Base-by-base conservation (phyloP, 2,113 vertebrate species). In the Ascaphus truei region DNA sequence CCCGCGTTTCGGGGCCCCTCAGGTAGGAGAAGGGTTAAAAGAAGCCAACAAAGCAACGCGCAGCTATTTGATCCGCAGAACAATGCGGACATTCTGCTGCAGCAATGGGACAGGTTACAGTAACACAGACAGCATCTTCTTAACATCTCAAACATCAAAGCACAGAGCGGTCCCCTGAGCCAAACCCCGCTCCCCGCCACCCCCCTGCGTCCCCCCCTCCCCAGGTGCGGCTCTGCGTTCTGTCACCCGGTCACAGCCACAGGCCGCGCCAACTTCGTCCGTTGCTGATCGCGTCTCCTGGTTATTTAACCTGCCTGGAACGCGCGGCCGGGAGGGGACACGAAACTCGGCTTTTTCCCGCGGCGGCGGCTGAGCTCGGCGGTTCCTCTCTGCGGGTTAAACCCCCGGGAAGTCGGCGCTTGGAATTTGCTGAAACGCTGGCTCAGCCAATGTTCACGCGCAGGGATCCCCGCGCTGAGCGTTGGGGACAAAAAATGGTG, bases 291-390 rank as follows among this genome's bases (percentile, higher is more conserved):
- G 63, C 77, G 84, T 77, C 81, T 75, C 23, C 62, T 62, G 74
- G 41, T 81, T 83, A 77, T 83, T 86, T 80, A 81, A 82, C 62
- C 76, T 76, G 33, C 68, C 31, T 84, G 71, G 83, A 82, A 85
- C 80, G 78, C 68, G 74, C 47, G 63, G 79, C 51, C 0, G 27
- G 65, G 71, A 72, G 77, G 77, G 74, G 56, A 18, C 59, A 34
- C 61, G 52, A 8, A 73, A 75, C 72, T 56, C 82, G 81, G 77
- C 9, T 71, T 83, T 81, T 75, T n/a, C n/a, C 71, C 45, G 75
- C 82, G 80, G 73, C 36, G 53, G 57, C 39, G 62, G 68, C 67
- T 76, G 72, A 62, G 68, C 76, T 77, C 81, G 83, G 79, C 79
- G 75, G 72, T 39, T n/a, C 56, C 34, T 71, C 33, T 22, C 43